Conservation (phyloP, 2,888 invertebrate genomes). For the Stenodera caucasica region DNA sequence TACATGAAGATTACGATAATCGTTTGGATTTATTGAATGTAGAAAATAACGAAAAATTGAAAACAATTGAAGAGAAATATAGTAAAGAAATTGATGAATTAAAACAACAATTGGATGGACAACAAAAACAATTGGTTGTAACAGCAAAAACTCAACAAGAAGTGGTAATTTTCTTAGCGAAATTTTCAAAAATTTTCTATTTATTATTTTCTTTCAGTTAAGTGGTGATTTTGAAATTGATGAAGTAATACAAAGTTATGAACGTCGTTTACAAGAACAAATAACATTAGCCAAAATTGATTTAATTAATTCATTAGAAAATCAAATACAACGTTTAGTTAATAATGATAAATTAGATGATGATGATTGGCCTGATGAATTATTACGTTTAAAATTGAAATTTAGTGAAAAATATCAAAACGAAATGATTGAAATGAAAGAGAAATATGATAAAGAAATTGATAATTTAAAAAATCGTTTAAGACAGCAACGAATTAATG, state of each 20-base stretch:
- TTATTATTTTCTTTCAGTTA: constrained; percentile 9
- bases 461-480: constrained; percentile 44
- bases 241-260: constrained; percentile 57
- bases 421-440: constrained; percentile 62
- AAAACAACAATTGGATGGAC: constrained; percentile 59
- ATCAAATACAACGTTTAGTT: constrained; percentile 74
- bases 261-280: constrained; percentile 63
- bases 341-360: constrained; percentile 69
- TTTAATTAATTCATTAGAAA: constrained; percentile 69
- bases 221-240: constrained; percentile 54
- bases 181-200: constrained; percentile 33
- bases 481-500: constrained; percentile 30
- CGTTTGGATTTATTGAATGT: constrained; percentile 56
- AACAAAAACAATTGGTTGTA: no score
- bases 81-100: constrained; percentile 59
- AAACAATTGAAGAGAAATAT: constrained; percentile 57
- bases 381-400: constrained; percentile 71
- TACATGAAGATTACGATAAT: constrained; percentile 49
- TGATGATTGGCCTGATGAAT: constrained; percentile 77
- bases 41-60: constrained; percentile 55
- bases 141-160: constrained; percentile 53
- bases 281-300: constrained; percentile 67
- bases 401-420: constrained; percentile 69
- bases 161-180: no score
- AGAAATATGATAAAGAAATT: constrained; percentile 66